Evolutionary conservation across 2,888 invertebrate species (phyloP).

Genomic region (Tetragonisca angustula): DNA sequence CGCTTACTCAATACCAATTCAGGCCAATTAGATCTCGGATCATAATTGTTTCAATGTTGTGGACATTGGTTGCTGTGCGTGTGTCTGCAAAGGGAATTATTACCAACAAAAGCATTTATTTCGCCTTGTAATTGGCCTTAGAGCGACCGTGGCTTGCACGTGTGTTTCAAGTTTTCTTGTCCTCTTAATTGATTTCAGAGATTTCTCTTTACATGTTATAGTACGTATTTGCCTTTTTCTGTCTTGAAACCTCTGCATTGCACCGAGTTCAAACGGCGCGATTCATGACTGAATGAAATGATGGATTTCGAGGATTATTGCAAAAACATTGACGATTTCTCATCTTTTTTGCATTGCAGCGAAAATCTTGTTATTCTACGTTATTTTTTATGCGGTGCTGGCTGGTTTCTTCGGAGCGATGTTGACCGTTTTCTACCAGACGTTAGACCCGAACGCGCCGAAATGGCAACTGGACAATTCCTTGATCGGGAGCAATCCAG

Average conservation of each 20-base stretch:
- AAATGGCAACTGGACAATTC: slow-evolving; percentile 95
- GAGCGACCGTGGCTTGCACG: neutral
- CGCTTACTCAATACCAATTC: slow-evolving; percentile 78
- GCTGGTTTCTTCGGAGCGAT: slow-evolving; percentile 97
- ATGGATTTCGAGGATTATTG: neutral
- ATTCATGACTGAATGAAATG: neutral
- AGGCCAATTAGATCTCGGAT: slow-evolving; percentile 82
- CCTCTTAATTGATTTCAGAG: neutral
- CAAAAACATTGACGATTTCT: neutral
- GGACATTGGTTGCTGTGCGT: slow-evolving; percentile 53
- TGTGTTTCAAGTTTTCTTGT: neutral
- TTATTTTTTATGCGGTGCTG: slow-evolving; percentile 96
- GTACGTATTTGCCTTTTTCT: neutral
- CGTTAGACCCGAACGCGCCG: slow-evolving; percentile 92
- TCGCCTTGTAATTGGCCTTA: slow-evolving; percentile 1
- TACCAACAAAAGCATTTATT: slow-evolving; percentile 33
- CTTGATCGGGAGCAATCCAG: slow-evolving; percentile 97
- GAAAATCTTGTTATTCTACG: slow-evolving; percentile 97
- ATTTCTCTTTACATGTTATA: too few relatives aligned
- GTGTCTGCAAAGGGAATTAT: slow-evolving; percentile 37
- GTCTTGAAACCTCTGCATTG: neutral
- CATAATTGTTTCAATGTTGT: slow-evolving; percentile 79
- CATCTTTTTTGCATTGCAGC: slow-evolving; percentile 86
- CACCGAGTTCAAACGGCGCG: neutral
- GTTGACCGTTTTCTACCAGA: slow-evolving; percentile 97